Evolutionary conservation across 2,113 vertebrate genomes (phyloP).

Genomic region (Ammodytes dubius): DNA sequence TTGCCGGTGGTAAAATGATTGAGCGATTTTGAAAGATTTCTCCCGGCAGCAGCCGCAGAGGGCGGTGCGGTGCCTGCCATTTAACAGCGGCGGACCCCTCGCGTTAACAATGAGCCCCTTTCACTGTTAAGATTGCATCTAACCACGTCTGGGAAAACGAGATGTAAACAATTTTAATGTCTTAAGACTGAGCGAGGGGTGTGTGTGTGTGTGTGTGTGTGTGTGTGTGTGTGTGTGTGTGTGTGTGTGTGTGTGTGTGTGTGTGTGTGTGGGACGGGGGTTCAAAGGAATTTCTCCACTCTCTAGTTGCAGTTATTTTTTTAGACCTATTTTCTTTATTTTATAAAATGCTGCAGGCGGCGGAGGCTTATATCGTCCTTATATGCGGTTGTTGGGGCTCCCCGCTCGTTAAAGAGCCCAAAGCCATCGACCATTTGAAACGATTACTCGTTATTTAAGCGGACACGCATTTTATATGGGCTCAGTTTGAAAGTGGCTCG

Average conservation of each 20-base stretch:
- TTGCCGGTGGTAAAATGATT: constrained; percentile 1
- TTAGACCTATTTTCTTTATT: neutral
- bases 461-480: constrained; percentile 74
- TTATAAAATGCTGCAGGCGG: constrained; percentile 23
- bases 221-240: too few species aligned
- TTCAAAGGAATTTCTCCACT: constrained; percentile 57
- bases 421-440: constrained; percentile 71
- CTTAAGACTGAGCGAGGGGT: constrained; percentile 49
- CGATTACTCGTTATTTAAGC: constrained; percentile 75
- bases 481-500: constrained; percentile 70
- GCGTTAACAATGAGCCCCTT: constrained; percentile 70
- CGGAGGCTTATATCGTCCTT: constrained; percentile 65
- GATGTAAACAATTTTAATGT: constrained; percentile 77
- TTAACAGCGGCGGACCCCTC: constrained; percentile 7
- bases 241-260: too few species aligned
- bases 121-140: constrained; percentile 78
- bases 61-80: neutral
- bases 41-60: constrained; percentile 9
- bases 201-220: too few species aligned
- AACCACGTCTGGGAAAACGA: constrained; percentile 74
- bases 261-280: neutral
- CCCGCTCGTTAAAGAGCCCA: constrained; percentile 72
- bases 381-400: constrained; percentile 69
- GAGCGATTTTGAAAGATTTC: neutral
- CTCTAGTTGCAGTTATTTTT: constrained; percentile 31